Conservation (phyloP, 2,888 invertebrate species). For the Clanis bilineata region DNA sequence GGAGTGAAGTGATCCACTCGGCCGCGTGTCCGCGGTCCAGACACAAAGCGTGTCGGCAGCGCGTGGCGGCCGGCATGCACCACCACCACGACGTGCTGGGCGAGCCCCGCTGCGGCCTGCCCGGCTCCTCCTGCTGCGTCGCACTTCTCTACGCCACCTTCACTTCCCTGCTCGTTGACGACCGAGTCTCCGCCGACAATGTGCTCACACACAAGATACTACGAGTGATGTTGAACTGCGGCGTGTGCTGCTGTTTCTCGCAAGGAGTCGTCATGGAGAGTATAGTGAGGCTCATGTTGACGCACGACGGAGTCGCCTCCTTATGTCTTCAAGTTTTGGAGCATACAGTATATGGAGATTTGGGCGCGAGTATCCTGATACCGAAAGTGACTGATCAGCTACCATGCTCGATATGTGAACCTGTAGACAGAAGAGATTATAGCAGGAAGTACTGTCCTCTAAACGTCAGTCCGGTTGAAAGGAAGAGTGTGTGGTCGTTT, state of each 20-base stretch:
- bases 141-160: constrained; percentile 81
- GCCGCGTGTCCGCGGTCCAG: constrained; percentile 75
- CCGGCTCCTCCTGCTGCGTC: constrained; percentile 78
- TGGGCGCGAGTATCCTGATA: constrained; percentile 73
- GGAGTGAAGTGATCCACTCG: constrained; percentile 81
- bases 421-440: constrained; percentile 49
- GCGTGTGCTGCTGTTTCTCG: constrained; percentile 85
- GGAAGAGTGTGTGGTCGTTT: constrained; percentile 79
- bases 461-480: constrained; percentile 52
- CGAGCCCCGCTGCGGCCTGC: constrained; percentile 61
- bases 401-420: constrained; percentile 72
- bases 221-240: constrained; percentile 79
- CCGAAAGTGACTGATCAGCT: constrained; percentile 62
- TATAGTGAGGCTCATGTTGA: constrained; percentile 72
- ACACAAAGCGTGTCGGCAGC: constrained; percentile 75
- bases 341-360: constrained; percentile 81
- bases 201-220: constrained; percentile 73
- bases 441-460: constrained; percentile 55
- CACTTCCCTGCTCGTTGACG: constrained; percentile 70
- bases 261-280: constrained; percentile 75
- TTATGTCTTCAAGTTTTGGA: constrained; percentile 80
- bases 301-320: constrained; percentile 59
- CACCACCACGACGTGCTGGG: constrained; percentile 84
- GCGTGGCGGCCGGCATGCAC: constrained; percentile 72
- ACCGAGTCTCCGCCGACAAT: constrained; percentile 56